A percentile compares a stretch with the other conserved stretches of the same genome.
Evolutionary conservation across 2,113 vertebrate species (phyloP).

Genomic region (Platycercus adscitus): DNA sequence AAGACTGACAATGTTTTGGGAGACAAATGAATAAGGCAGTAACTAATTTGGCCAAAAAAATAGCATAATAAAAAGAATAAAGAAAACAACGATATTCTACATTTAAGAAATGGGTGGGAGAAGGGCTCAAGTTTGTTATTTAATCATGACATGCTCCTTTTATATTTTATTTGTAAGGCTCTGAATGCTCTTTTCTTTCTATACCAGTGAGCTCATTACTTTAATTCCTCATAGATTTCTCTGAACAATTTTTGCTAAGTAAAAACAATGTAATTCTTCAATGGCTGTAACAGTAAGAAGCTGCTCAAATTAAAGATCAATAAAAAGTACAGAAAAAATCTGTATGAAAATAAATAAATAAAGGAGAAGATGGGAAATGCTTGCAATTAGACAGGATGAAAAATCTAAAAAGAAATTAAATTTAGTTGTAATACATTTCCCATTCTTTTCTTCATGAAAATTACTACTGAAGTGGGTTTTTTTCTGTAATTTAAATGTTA

Average conservation of each 20-base stretch:
- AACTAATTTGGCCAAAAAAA: conserved; percentile 55
- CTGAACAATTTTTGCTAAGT: conserved; percentile 67
- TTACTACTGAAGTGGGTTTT: conserved; percentile 88
- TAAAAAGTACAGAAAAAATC: conserved; percentile 74
- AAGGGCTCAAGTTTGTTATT: conserved; percentile 36
- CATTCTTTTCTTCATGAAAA: conserved; percentile 90
- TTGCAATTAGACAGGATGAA: conserved; percentile 89
- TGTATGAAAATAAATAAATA: conserved; percentile 73
- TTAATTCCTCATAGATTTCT: conserved; percentile 71
- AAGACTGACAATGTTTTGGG: conserved; percentile 64
- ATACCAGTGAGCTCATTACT: conserved; percentile 65
- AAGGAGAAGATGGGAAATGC: conserved; percentile 75
- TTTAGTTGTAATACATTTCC: conserved; percentile 90
- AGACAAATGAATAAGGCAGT: conserved; percentile 47
- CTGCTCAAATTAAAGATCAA: conserved; percentile 78
- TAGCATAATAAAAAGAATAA: conserved; percentile 40
- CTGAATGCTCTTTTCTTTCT: conserved; percentile 64
- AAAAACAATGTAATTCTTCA: conserved; percentile 71
- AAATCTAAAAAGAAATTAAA: conserved; percentile 91
- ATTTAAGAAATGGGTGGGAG: conserved; percentile 40
- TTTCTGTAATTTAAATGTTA: conserved; percentile 99
- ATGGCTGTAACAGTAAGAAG: conserved; percentile 53
- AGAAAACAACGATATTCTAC: conserved; percentile 37
- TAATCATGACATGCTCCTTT: conserved; percentile 26
- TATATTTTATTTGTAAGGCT: conserved; percentile 55